Base-by-base conservation (phyloP, 2,888 invertebrate species). In the Orthosia cruda region DNA sequence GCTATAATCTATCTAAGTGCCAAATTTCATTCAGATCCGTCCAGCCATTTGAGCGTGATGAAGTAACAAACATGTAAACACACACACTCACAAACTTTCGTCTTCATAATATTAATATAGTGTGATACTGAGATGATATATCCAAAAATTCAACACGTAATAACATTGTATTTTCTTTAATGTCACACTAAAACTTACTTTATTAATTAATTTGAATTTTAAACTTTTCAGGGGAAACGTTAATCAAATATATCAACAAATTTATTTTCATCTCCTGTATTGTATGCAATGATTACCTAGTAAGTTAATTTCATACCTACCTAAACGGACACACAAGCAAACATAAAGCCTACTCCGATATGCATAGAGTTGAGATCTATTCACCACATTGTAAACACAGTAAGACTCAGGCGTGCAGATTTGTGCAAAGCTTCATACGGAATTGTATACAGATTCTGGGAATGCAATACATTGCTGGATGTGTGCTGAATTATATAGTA, bases 391-490 rank as follows among this genome's bases (percentile, higher is more conserved):
- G 40, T 26, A 26, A 47, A 54, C 70, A 45, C 11, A 66, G 12
- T 45, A 23, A 57, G 49, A 26, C 18, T 52, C 15, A 50, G 18
- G 32, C 55, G 45, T 67, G 79, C 66, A 83, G 50, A 77, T 80
- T 83, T 83, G 78, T 71, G 58, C 78, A 71, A 67, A 80, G 66
- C 66, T 71, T 57, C 54, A 20, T 23, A 26, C 32, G 50, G 23
- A 50, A 71, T 76, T 70, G 55, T 81, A 52, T 67, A 65, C 64
- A 61, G 73, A 80, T 63, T 63, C 54, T 4, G 7, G 12, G 16
- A 63, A n/a, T 59, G 26, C 64, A 50, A 78, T 78, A 67, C 49
- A 68, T 55, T 75, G 54, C 45, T 55, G n/a, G 59, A 3, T 45
- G 23, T 13, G 18, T 74, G 40, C 52, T 58, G 52, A 75, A 81